Conservation (phyloP, 2,888 invertebrate genomes). For the Dugesia japonica region DNA sequence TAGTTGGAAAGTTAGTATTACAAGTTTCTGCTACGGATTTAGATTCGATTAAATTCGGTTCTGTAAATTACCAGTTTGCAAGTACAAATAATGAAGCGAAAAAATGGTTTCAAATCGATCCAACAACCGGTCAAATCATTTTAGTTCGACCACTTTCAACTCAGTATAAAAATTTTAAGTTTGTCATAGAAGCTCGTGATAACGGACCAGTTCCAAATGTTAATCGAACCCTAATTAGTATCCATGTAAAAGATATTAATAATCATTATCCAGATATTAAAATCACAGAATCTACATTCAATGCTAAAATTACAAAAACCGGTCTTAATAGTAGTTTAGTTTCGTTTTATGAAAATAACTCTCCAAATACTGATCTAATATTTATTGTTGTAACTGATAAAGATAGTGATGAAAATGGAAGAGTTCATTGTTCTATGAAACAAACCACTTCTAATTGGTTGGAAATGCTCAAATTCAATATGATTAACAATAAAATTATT, state of each 20-base stretch:
- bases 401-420: background rate
- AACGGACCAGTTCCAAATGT: slow-evolving; percentile 9
- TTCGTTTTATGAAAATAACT: background rate
- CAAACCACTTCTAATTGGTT: background rate
- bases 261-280: background rate
- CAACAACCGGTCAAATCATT: background rate
- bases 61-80: background rate
- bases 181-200: background rate
- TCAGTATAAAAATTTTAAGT: background rate
- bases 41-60: background rate
- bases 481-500: background rate
- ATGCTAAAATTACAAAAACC: background rate
- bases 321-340: background rate
- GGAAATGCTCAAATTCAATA: background rate
- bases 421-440: slow-evolving; percentile 1
- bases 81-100: background rate
- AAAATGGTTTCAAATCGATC: background rate
- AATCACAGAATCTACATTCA: background rate
- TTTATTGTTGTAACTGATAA: background rate
- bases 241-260: background rate
- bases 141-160: background rate
- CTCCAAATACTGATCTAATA: background rate
- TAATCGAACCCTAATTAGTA: background rate
- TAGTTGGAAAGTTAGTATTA: background rate
- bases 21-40: background rate